phyloP scores from a whole-genome alignment of 1,140 invertebrate species.

The Riptortus pedestris region DNA sequence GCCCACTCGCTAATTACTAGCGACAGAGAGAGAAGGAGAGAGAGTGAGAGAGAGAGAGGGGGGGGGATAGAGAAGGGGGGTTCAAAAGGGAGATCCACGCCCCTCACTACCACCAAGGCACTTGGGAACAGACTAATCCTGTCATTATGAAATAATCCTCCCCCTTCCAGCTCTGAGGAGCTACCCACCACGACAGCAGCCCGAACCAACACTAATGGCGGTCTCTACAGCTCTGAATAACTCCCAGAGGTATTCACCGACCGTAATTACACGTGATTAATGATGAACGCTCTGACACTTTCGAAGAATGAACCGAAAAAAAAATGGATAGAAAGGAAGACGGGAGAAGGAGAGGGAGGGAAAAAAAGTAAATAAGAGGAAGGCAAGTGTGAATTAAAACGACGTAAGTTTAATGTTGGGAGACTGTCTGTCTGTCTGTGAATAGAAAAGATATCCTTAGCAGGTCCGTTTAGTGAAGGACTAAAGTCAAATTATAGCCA shows the following conservation, averaged over 20 bases:
- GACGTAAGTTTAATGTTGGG: neutral
- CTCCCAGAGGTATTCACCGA: neutral
- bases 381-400: constrained; percentile 9
- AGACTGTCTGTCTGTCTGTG: neutral
- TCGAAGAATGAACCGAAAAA: neutral
- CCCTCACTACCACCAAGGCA: neutral
- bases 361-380: neutral
- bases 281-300: constrained; percentile 4
- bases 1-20: constrained; percentile 9
- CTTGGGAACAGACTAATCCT: neutral
- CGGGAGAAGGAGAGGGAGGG: neutral
- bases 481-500: constrained; percentile 16
- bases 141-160: constrained; percentile 15
- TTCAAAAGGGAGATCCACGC: neutral
- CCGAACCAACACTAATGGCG: neutral
- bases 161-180: too few species aligned
- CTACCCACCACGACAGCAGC: too few species aligned
- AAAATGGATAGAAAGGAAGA: constrained; percentile 1
- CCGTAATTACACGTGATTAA: constrained; percentile 17
- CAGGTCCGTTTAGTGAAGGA: neutral
- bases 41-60: neutral
- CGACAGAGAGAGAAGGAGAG: neutral
- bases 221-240: constrained; percentile 9
- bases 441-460: constrained; percentile 10
- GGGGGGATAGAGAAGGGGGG: neutral